phyloP scores from a whole-genome alignment of 2,113 vertebrate genomes.

The Rhipidura dahli region DNA sequence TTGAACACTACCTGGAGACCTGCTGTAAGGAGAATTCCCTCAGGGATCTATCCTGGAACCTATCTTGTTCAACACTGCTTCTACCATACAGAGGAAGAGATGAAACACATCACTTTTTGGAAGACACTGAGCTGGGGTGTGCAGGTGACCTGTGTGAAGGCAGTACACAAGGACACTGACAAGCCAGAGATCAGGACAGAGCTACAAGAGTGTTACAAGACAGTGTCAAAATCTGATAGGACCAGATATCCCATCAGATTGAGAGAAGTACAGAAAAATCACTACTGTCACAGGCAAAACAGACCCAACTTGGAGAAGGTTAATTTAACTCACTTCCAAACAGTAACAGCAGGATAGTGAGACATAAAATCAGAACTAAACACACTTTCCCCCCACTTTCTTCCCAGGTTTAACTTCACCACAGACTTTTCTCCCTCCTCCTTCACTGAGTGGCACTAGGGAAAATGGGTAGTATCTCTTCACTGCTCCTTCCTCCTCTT shows the following conservation, averaged over 20 bases:
- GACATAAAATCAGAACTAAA: not conserved
- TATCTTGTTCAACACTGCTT: not conserved
- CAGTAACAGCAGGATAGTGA: not conserved
- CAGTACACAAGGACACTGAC: not conserved
- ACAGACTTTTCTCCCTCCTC: not conserved
- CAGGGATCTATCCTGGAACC: not conserved
- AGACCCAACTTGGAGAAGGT: not conserved
- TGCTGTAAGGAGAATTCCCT: not conserved
- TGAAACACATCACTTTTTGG: not conserved
- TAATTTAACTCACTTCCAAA: not conserved
- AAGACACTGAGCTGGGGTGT: not conserved
- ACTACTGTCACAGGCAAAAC: not conserved
- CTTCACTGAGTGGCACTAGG: rapidly evolving
- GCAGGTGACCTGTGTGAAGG: not conserved
- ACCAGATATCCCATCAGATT: not conserved
- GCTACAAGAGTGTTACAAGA: not conserved
- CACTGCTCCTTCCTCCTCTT: not conserved
- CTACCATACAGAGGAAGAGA: not conserved
- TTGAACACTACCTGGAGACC: not conserved
- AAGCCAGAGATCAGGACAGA: not conserved
- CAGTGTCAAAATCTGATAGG: no score
- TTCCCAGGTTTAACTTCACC: not conserved
- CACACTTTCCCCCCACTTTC: not conserved
- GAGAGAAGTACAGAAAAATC: not conserved
- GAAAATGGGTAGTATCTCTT: not conserved